Base-by-base conservation (phyloP, 2,113 vertebrate genomes). In the Dromas ardeola region DNA sequence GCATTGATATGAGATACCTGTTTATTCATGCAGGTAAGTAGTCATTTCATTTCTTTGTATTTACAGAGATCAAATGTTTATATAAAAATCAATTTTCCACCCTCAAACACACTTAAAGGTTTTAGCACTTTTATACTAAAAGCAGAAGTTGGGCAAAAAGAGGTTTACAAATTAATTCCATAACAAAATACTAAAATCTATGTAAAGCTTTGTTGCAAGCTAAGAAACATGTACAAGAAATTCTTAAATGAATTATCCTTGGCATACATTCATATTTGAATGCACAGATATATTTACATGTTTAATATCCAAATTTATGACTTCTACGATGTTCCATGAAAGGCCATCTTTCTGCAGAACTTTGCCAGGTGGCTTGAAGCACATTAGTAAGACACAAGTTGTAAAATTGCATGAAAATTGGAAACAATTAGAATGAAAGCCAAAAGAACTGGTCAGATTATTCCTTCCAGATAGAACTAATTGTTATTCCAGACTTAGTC, bases 241-340 rank as follows among this genome's bases (percentile, higher is more conserved):
- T 95, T 95, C 95, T 91, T 91, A 91, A 95, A 96, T 94, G 90
- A 95, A 96, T 91, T 96, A 84, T 76, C 66, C 67, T 80, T 96
- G 78, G 45, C 62, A 94, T 95, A 86, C 70, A 97, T 91, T 93
- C 91, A 56, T 71, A 83, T 76, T 42, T 92, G 93, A 94, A 96
- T 96, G 91, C 34, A 83, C 70, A 89, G 81, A 84, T 34, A 69
- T 70, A 91, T 95, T 88, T 92, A 93, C 84, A 97, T 52, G 62
- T 80, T 82, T 90, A 81, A 85, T 82, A 93, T 66, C 71, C 90
- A 93, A 88, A 96, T 86, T 88, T 19, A 62, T 58, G 29, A 56
- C 26, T 87, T 93, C 30, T 65, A 79, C 55, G 70, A 56, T 59
- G 8, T 74, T 87, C 56, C 40, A 72, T 27, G n/a, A 94, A 87